Percentiles rank a stretch among this genome's conserved stretches.
These are phyloP conservation scores for Lasioglossum albipes DNA, from an alignment of 1,140 invertebrate species.

Conservation along the genomic window DNA sequence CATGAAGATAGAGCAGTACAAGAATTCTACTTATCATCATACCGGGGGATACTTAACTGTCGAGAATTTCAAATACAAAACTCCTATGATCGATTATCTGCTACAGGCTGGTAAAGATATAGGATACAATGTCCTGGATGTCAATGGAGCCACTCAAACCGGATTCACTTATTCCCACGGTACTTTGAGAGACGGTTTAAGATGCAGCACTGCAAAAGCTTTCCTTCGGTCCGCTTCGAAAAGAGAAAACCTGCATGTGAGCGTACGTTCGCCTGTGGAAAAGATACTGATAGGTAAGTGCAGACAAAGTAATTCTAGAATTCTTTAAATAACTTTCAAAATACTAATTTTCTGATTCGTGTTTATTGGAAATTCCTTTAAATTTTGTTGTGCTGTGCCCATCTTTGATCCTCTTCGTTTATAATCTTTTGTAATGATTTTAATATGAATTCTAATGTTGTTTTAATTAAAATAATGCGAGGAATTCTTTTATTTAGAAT, in stretches of 20 bases:
- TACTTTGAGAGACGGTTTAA: conserved; percentile 89
- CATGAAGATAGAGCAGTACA: conserved; percentile 83
- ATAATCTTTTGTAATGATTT: too few species aligned
- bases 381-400: too few species aligned
- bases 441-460: too few species aligned
- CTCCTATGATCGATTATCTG: conserved; percentile 84
- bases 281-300: conserved; percentile 83
- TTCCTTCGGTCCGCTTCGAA: conserved; percentile 87
- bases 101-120: conserved; percentile 85
- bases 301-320: neutral
- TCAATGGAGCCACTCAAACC: conserved; percentile 87
- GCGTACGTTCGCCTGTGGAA: conserved; percentile 81
- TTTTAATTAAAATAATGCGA: too few species aligned
- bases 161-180: conserved; percentile 88
- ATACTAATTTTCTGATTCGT: too few species aligned
- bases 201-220: conserved; percentile 91
- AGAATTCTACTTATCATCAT: conserved; percentile 84
- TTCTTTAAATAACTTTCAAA: too few species aligned
- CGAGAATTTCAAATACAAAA: conserved; percentile 81
- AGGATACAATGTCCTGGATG: conserved; percentile 86
- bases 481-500: too few species aligned
- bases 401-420: too few species aligned
- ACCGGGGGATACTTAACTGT: conserved; percentile 85
- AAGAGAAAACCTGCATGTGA: conserved; percentile 87
- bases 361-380: too few species aligned